Conservation (phyloP, 1,140 invertebrate genomes). For the Lithobius niger region DNA sequence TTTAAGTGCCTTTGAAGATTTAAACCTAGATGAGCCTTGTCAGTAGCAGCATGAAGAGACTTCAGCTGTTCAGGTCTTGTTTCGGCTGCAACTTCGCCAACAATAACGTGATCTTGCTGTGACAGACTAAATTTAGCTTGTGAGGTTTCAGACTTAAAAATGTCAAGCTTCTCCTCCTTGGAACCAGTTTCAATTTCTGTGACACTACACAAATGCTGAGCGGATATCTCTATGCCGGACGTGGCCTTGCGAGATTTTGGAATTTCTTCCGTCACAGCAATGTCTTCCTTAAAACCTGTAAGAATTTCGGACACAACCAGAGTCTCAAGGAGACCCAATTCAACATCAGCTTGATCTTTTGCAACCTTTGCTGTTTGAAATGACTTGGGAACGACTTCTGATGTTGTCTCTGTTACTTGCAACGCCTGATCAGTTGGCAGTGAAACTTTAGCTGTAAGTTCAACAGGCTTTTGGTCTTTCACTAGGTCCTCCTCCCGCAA, state of each 20-base stretch:
- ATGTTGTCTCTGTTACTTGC: conserved; percentile 2
- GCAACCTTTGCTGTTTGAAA: background rate
- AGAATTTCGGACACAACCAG: conserved; percentile 18
- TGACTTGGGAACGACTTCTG: background rate
- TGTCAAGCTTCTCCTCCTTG: conserved; percentile 41
- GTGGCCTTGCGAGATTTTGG: conserved; percentile 30
- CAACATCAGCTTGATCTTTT: conserved; percentile 13
- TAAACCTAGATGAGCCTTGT: background rate
- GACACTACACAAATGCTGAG: conserved; percentile 45
- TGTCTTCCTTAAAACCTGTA: conserved; percentile 15
- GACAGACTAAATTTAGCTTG: conserved; percentile 11
- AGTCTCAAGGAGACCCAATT: conserved; percentile 15
- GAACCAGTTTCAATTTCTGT: conserved; percentile 43
- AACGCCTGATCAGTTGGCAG: conserved; percentile 4
- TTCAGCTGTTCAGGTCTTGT: conserved; percentile 13
- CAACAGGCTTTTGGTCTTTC: conserved; percentile 10
- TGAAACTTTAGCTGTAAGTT: background rate
- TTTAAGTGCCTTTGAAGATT: background rate
- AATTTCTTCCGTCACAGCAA: conserved; percentile 22
- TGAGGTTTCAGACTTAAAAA: background rate
- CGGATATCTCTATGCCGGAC: conserved; percentile 36
- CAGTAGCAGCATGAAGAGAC: background rate
- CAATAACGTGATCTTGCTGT: conserved; percentile 14
- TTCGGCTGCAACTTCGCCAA: conserved; percentile 11
- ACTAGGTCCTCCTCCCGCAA: conserved; percentile 12